These are phyloP conservation scores for Eupelmus urozonus DNA, from an alignment of 2,888 invertebrate species.

Conservation along the genomic window DNA sequence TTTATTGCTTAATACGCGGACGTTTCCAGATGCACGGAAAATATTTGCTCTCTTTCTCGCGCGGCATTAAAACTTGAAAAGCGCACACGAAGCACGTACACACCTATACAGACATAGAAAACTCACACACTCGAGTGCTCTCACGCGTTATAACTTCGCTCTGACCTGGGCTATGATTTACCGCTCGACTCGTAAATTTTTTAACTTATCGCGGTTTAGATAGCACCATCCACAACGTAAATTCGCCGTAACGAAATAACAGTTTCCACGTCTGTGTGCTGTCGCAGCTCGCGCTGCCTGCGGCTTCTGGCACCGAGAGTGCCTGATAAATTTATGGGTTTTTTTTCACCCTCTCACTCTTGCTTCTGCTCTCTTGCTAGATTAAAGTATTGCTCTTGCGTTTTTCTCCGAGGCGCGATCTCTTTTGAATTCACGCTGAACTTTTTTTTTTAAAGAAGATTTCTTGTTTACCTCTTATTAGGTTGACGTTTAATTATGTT, in stretches of 20 bases:
- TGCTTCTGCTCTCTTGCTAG: neutral
- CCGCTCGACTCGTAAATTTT: slow-evolving; percentile 71
- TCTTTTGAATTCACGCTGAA: neutral
- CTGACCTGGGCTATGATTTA: slow-evolving; percentile 67
- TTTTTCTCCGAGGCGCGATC: slow-evolving; percentile 40
- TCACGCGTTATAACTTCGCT: slow-evolving; percentile 46
- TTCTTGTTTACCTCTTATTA: neutral
- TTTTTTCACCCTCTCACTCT: slow-evolving; percentile 16
- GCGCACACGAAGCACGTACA: slow-evolving; percentile 63
- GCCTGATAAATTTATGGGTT: slow-evolving; percentile 50
- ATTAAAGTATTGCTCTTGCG: slow-evolving; percentile 32
- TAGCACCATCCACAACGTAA: slow-evolving; percentile 68
- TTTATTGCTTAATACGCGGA: slow-evolving; percentile 53
- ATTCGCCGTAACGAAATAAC: slow-evolving; percentile 64
- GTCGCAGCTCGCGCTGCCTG: slow-evolving; percentile 22
- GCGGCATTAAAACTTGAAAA: slow-evolving; percentile 65
- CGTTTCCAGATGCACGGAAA: slow-evolving; percentile 43
- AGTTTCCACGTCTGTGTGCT: slow-evolving; percentile 54
- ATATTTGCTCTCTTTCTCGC: slow-evolving; percentile 38
- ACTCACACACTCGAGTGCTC: too few relatives aligned
- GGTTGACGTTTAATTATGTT: neutral
- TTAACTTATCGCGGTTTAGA: slow-evolving; percentile 72
- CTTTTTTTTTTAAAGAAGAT: neutral
- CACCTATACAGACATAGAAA: slow-evolving; percentile 62
- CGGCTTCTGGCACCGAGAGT: slow-evolving; percentile 31